Evolutionary conservation across 2,113 vertebrate species (phyloP).

Genomic region (Sorex fumeus): DNA sequence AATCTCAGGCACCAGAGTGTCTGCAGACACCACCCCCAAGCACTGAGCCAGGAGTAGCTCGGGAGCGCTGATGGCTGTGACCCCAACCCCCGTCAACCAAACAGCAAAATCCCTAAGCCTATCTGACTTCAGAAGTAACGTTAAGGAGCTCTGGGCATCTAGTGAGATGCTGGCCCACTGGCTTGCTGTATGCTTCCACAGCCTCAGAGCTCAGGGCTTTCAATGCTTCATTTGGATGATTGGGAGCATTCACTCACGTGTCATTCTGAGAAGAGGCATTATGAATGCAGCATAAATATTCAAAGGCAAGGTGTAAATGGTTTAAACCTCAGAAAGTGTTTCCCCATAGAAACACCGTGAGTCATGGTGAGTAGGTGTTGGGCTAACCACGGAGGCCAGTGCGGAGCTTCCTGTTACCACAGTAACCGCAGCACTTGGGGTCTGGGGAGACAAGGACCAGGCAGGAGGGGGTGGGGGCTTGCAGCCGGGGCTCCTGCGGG

Average conservation of each 20-base stretch:
- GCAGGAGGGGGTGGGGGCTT: not conserved
- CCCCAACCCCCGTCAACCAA: too few species aligned
- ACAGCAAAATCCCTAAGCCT: too few species aligned
- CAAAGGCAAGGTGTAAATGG: slow-evolving; percentile 3
- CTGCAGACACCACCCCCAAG: too few species aligned
- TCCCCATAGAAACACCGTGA: slow-evolving; percentile 5
- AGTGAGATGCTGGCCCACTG: not conserved
- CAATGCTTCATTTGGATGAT: not conserved
- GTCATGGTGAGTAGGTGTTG: slow-evolving; percentile 9
- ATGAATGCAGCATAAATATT: not conserved
- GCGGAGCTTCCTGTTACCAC: not conserved
- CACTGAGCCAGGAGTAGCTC: too few species aligned
- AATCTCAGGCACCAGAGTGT: too few species aligned
- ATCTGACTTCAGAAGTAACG: not conserved
- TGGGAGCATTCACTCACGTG: not conserved
- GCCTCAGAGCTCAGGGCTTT: not conserved
- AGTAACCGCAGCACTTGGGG: not conserved
- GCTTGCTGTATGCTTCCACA: too few species aligned
- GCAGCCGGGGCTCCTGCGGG: not conserved
- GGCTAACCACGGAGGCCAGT: not conserved
- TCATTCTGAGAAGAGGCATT: not conserved
- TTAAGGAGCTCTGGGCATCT: not conserved
- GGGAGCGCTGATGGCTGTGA: too few species aligned
- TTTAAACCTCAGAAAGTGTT: slow-evolving; percentile 49
- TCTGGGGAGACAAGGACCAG: too few species aligned